Evolutionary conservation across 2,113 vertebrate species (phyloP).

Genomic region (Hystrix brachyura): DNA sequence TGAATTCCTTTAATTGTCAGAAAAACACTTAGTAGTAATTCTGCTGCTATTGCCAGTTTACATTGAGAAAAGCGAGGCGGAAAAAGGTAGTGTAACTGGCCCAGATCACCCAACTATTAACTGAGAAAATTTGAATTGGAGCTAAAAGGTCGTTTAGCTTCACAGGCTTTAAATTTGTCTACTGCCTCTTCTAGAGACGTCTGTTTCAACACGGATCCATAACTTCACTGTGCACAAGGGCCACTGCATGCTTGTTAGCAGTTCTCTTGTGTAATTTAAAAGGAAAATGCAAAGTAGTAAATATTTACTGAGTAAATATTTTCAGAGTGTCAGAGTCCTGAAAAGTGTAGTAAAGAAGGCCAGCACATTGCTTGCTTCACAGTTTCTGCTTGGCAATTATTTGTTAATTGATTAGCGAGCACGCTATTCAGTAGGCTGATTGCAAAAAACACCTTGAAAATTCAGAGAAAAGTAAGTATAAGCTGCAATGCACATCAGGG

Average conservation of each 20-base stretch:
- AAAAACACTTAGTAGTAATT: not conserved
- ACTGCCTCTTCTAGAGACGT: not conserved
- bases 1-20: not conserved
- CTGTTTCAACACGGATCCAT: not conserved
- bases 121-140: not conserved
- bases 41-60: not conserved
- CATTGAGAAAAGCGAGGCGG: not conserved
- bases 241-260: not conserved
- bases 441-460: slow-evolving; percentile 28
- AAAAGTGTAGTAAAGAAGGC: not conserved
- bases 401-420: slow-evolving; percentile 60
- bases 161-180: not conserved
- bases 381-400: slow-evolving; percentile 46
- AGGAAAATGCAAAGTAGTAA: slow-evolving; percentile 66
- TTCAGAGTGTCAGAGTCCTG: not conserved
- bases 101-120: not conserved
- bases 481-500: not conserved
- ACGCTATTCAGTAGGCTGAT: not conserved
- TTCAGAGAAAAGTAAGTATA: slow-evolving; percentile 47
- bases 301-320: slow-evolving; percentile 68
- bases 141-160: not conserved
- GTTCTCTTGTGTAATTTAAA: slow-evolving; percentile 56
- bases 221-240: not conserved
- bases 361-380: slow-evolving; percentile 28
- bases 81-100: not conserved